These are phyloP conservation scores for Cloeon dipterum DNA, from an alignment of 2,888 invertebrate genomes.

Conservation along the genomic window DNA sequence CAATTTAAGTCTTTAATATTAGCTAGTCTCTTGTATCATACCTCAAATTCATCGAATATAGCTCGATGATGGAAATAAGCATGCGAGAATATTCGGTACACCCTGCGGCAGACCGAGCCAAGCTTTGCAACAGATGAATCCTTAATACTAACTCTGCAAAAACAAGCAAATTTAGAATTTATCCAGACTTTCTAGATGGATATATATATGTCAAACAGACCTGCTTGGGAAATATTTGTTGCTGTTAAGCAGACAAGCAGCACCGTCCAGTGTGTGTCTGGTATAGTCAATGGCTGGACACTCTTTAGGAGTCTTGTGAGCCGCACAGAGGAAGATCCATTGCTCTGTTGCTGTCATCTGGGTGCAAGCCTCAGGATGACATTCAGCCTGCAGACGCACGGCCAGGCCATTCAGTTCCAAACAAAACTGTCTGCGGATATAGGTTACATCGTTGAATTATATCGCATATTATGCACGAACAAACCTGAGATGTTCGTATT, in stretches of 20 bases:
- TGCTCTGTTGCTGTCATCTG: conserved; percentile 99
- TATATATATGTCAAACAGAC: conserved; percentile 23
- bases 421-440: conserved; percentile 76
- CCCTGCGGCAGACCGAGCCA: conserved; percentile 93
- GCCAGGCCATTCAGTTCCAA: conserved; percentile 99
- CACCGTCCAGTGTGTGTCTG: conserved; percentile 93
- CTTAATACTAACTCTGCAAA: conserved; percentile 85
- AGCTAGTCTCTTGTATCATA: conserved; percentile 13
- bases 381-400: conserved; percentile 85
- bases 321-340: conserved; percentile 99
- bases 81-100: conserved; percentile 98
- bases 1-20: conserved; percentile 1
- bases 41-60: conserved; percentile 94
- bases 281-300: conserved; percentile 99
- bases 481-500: conserved; percentile 96
- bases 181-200: background rate
- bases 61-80: conserved; percentile 95
- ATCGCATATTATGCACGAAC: too few relatives aligned
- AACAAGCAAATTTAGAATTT: conserved; percentile 6
- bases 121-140: conserved; percentile 97
- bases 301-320: conserved; percentile 99
- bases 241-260: conserved; percentile 93
- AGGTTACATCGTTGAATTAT: too few relatives aligned
- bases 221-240: conserved; percentile 99
- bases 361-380: conserved; percentile 88